A percentile compares a stretch with the other conserved stretches of the same genome.
Evolutionary conservation across 2,888 invertebrate genomes (phyloP).

Genomic region (Volucella inanis): DNA sequence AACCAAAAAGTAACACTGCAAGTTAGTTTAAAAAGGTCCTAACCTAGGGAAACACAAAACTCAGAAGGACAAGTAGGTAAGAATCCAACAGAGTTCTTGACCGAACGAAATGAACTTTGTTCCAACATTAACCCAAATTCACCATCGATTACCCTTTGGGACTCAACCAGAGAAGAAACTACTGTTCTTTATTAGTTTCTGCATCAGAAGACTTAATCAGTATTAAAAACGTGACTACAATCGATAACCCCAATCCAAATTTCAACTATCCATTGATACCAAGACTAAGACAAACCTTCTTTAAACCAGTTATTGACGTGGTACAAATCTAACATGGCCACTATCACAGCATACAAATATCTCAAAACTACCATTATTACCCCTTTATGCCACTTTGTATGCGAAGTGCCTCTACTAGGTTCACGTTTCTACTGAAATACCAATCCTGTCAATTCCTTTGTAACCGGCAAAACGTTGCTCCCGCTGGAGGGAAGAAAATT

Average conservation of each 20-base stretch:
- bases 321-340: conserved; percentile 18
- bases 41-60: too few species aligned
- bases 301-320: not conserved
- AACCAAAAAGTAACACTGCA: too few species aligned
- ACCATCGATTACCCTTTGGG: too few species aligned
- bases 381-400: conserved; percentile 48
- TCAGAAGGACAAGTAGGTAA: too few species aligned
- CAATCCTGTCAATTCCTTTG: conserved; percentile 46
- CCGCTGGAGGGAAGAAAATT: not conserved
- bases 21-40: too few species aligned
- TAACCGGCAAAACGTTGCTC: conserved; percentile 33
- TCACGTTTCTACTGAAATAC: conserved; percentile 29
- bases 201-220: conserved; percentile 7
- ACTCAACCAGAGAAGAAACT: too few species aligned
- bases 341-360: conserved; percentile 49
- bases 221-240: conserved; percentile 53
- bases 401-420: conserved; percentile 22
- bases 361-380: conserved; percentile 40
- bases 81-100: too few species aligned
- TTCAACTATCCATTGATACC: not conserved
- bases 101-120: too few species aligned
- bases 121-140: too few species aligned
- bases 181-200: too few species aligned
- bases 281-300: conserved; percentile 19
- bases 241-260: not conserved